Conservation (phyloP, 2,888 invertebrate genomes). For the Tortricodes alternella region DNA sequence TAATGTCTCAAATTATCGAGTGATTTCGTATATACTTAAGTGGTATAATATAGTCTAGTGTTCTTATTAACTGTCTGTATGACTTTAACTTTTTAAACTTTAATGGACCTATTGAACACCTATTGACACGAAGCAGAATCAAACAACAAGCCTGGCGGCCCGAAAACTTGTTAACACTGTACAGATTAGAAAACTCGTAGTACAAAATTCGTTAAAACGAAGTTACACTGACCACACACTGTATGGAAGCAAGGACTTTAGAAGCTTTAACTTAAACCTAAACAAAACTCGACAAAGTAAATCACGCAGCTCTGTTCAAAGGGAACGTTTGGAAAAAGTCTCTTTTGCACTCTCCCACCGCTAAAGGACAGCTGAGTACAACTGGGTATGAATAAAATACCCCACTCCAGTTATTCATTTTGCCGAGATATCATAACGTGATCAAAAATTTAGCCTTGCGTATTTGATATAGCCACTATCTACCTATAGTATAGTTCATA, state of each 20-base stretch:
- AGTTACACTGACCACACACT: slow-evolving; percentile 20
- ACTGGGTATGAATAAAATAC: too few relatives aligned
- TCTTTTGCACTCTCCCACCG: too few relatives aligned
- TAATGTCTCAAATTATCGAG: too few relatives aligned
- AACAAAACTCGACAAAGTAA: neutral
- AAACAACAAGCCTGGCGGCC: neutral
- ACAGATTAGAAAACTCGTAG: slow-evolving; percentile 25
- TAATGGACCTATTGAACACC: too few relatives aligned
- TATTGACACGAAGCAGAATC: neutral
- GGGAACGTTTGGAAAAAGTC: neutral
- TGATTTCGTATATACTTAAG: too few relatives aligned
- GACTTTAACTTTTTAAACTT: too few relatives aligned
- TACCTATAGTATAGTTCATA: slow-evolving; percentile 29
- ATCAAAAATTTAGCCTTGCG: slow-evolving; percentile 11
- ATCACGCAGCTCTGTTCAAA: neutral
- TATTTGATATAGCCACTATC: slow-evolving; percentile 31
- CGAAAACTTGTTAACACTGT: neutral
- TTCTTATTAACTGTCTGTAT: too few relatives aligned
- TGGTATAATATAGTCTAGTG: too few relatives aligned
- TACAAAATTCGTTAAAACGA: slow-evolving; percentile 28
- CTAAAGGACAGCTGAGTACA: too few relatives aligned
- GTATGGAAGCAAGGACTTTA: slow-evolving; percentile 21
- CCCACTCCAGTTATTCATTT: neutral
- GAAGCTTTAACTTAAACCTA: slow-evolving; percentile 14
- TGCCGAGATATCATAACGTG: neutral